A percentile compares a stretch with the other conserved stretches of the same genome.
Conservation (phyloP, 2,797 vertebrate genomes). For the Gymnodraco acuticeps region DNA sequence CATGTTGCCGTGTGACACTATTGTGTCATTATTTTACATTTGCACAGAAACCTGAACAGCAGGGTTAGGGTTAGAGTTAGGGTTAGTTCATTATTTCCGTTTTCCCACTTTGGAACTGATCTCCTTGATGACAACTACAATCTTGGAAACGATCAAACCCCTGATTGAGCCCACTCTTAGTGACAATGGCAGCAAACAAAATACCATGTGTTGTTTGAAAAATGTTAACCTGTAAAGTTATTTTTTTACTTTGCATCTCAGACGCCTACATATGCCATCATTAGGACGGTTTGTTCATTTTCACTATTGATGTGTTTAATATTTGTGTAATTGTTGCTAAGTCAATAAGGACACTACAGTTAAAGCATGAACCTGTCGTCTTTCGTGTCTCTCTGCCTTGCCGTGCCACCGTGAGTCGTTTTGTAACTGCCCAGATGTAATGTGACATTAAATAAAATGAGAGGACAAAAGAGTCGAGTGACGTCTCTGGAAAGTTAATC, state of each 20-base stretch:
- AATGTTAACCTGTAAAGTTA: neutral
- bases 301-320: constrained; percentile 19
- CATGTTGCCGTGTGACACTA: neutral
- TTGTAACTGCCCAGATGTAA: constrained; percentile 46
- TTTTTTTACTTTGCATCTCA: constrained; percentile 14
- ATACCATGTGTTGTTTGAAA: neutral
- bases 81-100: neutral
- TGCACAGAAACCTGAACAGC: neutral
- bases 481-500: constrained; percentile 51
- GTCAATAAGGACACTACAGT: neutral
- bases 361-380: constrained; percentile 6
- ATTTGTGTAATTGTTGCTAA: constrained; percentile 24
- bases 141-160: neutral
- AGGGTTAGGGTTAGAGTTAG: neutral
- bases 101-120: constrained; percentile 5
- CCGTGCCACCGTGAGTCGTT: constrained; percentile 43
- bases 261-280: constrained; percentile 6
- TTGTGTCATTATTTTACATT: neutral
- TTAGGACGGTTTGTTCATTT: neutral
- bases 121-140: neutral
- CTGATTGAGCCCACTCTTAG: neutral
- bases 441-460: constrained; percentile 70
- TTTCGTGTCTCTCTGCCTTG: constrained; percentile 15
- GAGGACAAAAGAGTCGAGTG: constrained; percentile 50
- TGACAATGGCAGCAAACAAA: neutral